Base-by-base conservation (phyloP, 1,140 invertebrate species). In the Saxidomus purpurata region DNA sequence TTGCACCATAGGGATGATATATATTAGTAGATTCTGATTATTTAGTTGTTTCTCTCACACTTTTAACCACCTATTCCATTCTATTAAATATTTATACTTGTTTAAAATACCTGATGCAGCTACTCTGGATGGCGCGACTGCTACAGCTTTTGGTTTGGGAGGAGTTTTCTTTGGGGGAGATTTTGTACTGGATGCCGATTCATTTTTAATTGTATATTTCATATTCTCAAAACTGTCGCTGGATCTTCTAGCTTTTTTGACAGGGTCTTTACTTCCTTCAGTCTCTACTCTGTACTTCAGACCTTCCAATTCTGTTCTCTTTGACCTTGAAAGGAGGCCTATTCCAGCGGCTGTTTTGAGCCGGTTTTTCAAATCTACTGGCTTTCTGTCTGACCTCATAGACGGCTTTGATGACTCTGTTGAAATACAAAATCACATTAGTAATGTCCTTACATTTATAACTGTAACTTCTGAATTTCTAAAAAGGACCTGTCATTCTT, bases 331-430 rank as follows among this genome's bases (percentile, higher is more conserved):
- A 6, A 88, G 17, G 8, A 88, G 59, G n/a, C 71, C 71, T 11
- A 79, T 34, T 4, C 86, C 86, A 47, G 86, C 86, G n/a, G 86
- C 76, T 40, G 86, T 88, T 31, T 88, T 88, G 38, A 88, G 40
- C 28, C 86, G 55, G n/a, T 81, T 77, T 15, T 67, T 81, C 55
- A 80, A 19, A 15, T 88, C 77, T 22, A 81, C 38, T 43, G 76
- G 76, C 61, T 79, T 28, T 47, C 47, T 40, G 47, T 88, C 86
- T 34, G 77, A 88, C 28, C 67, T 63, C 82, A 84, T 84, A 19
- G 61, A 25, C 28, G 82, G 61, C 47, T 47, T 71, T 31, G 82
- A 36, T 4, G 55, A 38, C 15, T 63, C 59, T 71, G 67, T 40
- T 71, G 52, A 22, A 4, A 55, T 55, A 55, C 15, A 55, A 55